Conservation (phyloP, 2,797 vertebrate genomes). For the Tympanoctomys barrerae region DNA sequence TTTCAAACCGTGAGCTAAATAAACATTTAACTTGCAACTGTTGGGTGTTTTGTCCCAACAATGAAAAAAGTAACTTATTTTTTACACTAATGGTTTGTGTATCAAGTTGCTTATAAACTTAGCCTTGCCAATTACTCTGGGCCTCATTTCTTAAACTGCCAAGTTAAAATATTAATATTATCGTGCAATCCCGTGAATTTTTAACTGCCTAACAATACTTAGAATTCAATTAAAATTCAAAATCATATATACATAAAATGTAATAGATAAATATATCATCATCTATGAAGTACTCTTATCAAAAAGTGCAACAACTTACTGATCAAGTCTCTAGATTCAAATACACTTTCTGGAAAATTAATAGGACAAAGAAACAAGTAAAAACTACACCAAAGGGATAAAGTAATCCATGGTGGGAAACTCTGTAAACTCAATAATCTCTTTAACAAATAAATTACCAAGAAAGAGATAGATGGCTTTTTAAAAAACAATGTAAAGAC, state of each 20-base stretch:
- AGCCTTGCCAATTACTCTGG: neutral
- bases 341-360: neutral
- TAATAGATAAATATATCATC: neutral
- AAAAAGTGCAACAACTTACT: slow-evolving; percentile 25
- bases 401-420: neutral
- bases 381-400: neutral
- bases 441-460: slow-evolving; percentile 47
- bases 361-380: neutral
- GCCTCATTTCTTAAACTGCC: neutral
- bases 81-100: slow-evolving; percentile 43
- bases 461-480: neutral
- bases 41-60: neutral
- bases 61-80: neutral
- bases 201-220: neutral
- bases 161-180: slow-evolving; percentile 31
- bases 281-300: slow-evolving; percentile 8
- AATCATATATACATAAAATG: neutral
- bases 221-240: slow-evolving; percentile 27
- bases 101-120: neutral
- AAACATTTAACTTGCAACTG: neutral
- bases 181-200: neutral
- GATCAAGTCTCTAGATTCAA: slow-evolving; percentile 8
- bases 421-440: neutral
- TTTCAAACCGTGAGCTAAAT: neutral
- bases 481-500: neutral